Percentiles rank a stretch among this genome's conserved stretches.
Conservation (phyloP, 2,113 vertebrate species). For the Pterophyllum scalare region DNA sequence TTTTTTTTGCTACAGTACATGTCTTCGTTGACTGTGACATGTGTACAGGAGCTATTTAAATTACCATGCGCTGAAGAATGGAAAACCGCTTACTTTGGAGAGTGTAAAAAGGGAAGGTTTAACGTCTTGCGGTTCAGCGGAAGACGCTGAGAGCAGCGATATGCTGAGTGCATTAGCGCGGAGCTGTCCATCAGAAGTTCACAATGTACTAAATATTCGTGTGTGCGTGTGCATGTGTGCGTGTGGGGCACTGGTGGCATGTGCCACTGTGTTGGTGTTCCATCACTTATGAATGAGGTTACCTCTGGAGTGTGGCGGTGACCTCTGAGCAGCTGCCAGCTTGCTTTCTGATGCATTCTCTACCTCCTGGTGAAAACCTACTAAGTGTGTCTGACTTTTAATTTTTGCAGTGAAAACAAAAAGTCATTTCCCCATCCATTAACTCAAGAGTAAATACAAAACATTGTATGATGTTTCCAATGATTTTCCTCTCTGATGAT, state of each 20-base stretch:
- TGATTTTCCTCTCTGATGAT: background rate
- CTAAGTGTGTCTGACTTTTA: constrained; percentile 36
- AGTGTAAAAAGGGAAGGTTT: constrained; percentile 22
- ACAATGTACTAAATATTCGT: constrained; percentile 22
- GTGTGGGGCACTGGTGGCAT: constrained; percentile 28
- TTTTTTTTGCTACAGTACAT: background rate
- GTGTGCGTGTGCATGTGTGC: constrained; percentile 14
- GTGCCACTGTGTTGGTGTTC: constrained; percentile 49
- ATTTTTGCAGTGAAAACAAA: constrained; percentile 1
- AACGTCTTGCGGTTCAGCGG: constrained; percentile 19
- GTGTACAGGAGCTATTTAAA: constrained; percentile 9
- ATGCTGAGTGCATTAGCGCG: constrained; percentile 60
- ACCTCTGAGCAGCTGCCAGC: constrained; percentile 26
- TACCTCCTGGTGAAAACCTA: constrained; percentile 25
- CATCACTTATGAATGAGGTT: constrained; percentile 73
- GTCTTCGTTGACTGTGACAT: background rate
- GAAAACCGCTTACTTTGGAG: constrained; percentile 24
- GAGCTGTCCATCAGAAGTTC: constrained; percentile 59
- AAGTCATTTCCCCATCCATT: constrained; percentile 3
- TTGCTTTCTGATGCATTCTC: constrained; percentile 47
- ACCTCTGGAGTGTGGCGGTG: constrained; percentile 52
- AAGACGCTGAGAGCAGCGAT: constrained; percentile 56
- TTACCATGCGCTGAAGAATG: background rate
- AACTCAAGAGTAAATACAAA: background rate
- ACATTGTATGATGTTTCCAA: background rate